Conservation (phyloP, 2,113 vertebrate genomes). For the Martes martes region DNA sequence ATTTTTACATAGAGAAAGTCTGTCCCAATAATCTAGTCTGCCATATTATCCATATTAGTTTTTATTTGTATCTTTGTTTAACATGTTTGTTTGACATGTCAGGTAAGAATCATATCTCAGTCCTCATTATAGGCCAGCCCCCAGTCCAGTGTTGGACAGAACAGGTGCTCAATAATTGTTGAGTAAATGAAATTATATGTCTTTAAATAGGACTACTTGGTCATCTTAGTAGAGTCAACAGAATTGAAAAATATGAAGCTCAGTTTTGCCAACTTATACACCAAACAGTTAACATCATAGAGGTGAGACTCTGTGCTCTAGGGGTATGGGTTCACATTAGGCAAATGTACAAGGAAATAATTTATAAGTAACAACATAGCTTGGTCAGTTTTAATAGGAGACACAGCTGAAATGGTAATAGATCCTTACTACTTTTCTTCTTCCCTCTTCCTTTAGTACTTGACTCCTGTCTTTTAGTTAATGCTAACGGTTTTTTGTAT, state of each 20-base stretch:
- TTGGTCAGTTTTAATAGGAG: constrained; percentile 15
- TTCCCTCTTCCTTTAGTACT: neutral
- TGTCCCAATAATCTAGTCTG: neutral
- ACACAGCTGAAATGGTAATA: neutral
- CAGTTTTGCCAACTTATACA: constrained; percentile 24
- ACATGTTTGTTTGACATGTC: neutral
- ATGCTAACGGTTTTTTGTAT: neutral
- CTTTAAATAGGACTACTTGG: neutral
- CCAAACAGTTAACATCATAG: neutral
- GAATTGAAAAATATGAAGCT: neutral
- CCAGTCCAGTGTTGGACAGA: neutral
- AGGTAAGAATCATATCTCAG: neutral
- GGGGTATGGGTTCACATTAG: neutral
- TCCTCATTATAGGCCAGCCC: neutral
- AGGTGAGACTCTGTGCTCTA: neutral
- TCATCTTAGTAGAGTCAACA: neutral
- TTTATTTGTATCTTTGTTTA: constrained; percentile 12
- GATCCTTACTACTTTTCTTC: neutral
- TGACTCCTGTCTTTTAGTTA: constrained; percentile 23
- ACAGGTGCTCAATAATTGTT: neutral
- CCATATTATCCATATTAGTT: neutral
- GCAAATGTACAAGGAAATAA: constrained; percentile 23
- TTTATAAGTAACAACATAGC: constrained; percentile 23
- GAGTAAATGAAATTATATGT: neutral
- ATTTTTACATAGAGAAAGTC: neutral